Evolutionary conservation across 2,888 invertebrate genomes (phyloP), one percentile per base, ranked within the genome.

Genomic region (Chorisops tibialis): DNA sequence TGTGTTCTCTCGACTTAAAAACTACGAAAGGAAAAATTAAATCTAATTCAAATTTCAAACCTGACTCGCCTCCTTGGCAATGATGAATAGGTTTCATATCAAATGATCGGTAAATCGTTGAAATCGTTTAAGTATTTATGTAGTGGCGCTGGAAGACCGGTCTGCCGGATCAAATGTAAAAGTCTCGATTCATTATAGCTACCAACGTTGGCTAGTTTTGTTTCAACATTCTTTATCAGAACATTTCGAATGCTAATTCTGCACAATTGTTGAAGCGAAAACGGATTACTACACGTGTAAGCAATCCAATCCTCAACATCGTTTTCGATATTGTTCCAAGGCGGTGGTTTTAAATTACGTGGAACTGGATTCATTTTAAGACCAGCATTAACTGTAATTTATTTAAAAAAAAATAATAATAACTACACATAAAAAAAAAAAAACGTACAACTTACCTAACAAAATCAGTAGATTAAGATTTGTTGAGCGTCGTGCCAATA

Each of bases 71-170:
- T 63, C 18, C 63, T 24, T 47, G 56, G 35, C 5, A 61, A 22
- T 21, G 47, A 58, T 11, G 45, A 30, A 45, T 5, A 9, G 12
- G 24, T 21, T 45, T 58, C 45, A 35, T 24, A 59, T 62, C 58
- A 58, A 51, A 62, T 62, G 37, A 58, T 30, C 38, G 74, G 71
- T 63, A 76, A 66, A 66, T 77, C 78, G 50, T 71, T 67, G 62
- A 74, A 77, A 12, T 76, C 71, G 65, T 68, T 68, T 11, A 78
- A 66, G 67, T 72, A 78, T 61, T 65, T 67, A 61, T 76, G 73
- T 24, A 77, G 61, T 2, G 69, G 68, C 37, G 63, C 66, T 11
- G 77, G 78, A 59, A 77, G 69, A 54, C 68, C 73, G 24, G 75
- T 70, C 62, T 72, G 69, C 47, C 70, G 70, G 7, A 76, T 71